phyloP scores from a whole-genome alignment of 1,140 invertebrate genomes.

The Caenorhabditis briggsae region DNA sequence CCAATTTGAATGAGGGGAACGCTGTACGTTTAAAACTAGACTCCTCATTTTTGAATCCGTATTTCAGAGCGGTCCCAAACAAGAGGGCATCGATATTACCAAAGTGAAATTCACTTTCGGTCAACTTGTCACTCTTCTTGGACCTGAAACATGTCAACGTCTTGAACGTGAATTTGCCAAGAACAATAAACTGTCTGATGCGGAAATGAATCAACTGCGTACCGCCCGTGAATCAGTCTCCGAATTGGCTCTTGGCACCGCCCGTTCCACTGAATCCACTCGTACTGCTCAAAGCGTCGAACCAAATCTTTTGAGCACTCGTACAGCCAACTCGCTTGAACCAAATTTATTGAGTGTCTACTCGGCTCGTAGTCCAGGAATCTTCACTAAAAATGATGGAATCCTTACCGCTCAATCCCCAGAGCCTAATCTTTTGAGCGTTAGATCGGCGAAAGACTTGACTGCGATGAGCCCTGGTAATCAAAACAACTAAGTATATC shows the following conservation, averaged over 20 bases:
- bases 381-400: conserved; percentile 16
- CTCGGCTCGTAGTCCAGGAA: conserved; percentile 17
- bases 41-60: not conserved
- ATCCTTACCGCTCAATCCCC: conserved; percentile 7
- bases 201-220: conserved; percentile 6
- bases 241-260: not conserved
- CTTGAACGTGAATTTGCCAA: conserved; percentile 18
- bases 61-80: not conserved
- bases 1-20: conserved; percentile 3
- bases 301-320: conserved; percentile 41
- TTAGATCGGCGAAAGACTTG: conserved; percentile 19
- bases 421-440: conserved; percentile 27
- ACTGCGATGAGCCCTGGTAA: conserved; percentile 31
- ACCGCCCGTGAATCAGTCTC: conserved; percentile 33
- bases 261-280: not conserved
- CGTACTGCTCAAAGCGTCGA: conserved; percentile 42
- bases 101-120: conserved; percentile 25
- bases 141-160: conserved; percentile 16
- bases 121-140: conserved; percentile 13
- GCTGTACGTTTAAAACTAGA: not conserved
- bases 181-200: not conserved
- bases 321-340: conserved; percentile 34
- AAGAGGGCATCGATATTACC: conserved; percentile 5
- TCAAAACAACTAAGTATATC: not conserved
- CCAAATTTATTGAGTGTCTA: conserved; percentile 33